Base-by-base conservation (phyloP, 2,797 vertebrate species). In the Esox lucius region DNA sequence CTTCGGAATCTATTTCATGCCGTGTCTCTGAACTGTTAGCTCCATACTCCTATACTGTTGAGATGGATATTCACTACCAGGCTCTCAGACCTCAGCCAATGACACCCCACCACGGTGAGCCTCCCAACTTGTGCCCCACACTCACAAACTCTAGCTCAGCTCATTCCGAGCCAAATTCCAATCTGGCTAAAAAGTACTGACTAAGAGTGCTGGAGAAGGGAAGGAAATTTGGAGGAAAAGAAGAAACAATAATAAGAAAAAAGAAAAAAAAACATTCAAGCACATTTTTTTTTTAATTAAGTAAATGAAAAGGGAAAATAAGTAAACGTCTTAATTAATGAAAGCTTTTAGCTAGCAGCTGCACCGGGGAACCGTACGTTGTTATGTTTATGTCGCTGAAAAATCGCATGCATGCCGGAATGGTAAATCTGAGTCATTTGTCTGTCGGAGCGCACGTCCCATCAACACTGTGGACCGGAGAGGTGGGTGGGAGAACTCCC, bases 341-440 rank as follows among this genome's bases (percentile, higher is more conserved):
- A 92, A 92, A 90, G 90, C 91, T 90, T 92, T 92, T 89, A 88
- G 86, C 91, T 89, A 90, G 92, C 83, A 86, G 90, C 92, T 92
- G 92, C 84, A 80, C 75, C 68, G 87, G 86, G 89, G 89, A 91
- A 89, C 83, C 86, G 78, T 88, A 83, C 59, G 66, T 68, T 65
- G 68, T 72, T 74, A 78, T 73, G 82, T 84, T 81, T 19, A 82
- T 78, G 83, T 48, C 78, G 76, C 74, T 89, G 82, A 84, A 85
- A 89, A 88, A 91, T 84, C 35, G 90, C 91, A 91, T 84, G 89
- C 88, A 88, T 88, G 90, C 87, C 86, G 85, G 84, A 89, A 89
- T 82, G 80, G 78, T 86, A 86, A 86, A 90, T 90, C 83, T 86
- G 77, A 91, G 75, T 89, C 80, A 82, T 91, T 89, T 88, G 81